Base-by-base conservation (phyloP, 2,797 vertebrate genomes). In the Parauchenoglanis punctatus region DNA sequence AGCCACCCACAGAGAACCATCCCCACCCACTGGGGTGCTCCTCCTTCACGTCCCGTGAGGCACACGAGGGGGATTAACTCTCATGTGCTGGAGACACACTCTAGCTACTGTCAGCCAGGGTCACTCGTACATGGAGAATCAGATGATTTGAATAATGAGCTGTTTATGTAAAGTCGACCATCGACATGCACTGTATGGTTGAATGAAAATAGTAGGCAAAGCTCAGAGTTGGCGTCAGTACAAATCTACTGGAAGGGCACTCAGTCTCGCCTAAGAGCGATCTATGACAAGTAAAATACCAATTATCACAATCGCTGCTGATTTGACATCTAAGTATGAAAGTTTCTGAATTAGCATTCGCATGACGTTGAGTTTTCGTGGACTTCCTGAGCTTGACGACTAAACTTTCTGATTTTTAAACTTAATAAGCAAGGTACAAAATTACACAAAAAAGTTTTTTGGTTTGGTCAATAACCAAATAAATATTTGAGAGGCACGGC, bases 11-110 rank as follows among this genome's bases (percentile, higher is more conserved):
- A 89, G 91, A 89, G 92, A 85, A 90, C 85, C 89, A 91, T 91
- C 82, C 88, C 91, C 92, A 90, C 94, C 93, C 87, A 87, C 93
- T 91, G 92, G 93, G 94, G 94, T 89, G 92, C 93, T 90, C 89
- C 91, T 89, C 72, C 31, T 86, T 75, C 78, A 44, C 44, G 65
- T 86, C 73, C 81, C 84, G n/a, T 59, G 84, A 86, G 80, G 83
- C 68, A 54, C 91, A 81, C 49, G 20, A 58, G 61, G 86, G 67
- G 56, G 67, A 49, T 80, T 81, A 49, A 35, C 63, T 56, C 52
- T 82, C 68, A 70, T 78, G 35, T 84, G 82, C 44, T 31, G 54
- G 67, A 83, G 28, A 85, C 65, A 49, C 54, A 75, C 67, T 52
- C 54, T 75, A 82, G 67, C 67, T 87, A 61, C 80, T 87, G 65